A percentile compares a stretch with the other conserved stretches of the same genome.
phyloP scores from a whole-genome alignment of 2,797 vertebrate species.

The Synaphobranchus kaupii region DNA sequence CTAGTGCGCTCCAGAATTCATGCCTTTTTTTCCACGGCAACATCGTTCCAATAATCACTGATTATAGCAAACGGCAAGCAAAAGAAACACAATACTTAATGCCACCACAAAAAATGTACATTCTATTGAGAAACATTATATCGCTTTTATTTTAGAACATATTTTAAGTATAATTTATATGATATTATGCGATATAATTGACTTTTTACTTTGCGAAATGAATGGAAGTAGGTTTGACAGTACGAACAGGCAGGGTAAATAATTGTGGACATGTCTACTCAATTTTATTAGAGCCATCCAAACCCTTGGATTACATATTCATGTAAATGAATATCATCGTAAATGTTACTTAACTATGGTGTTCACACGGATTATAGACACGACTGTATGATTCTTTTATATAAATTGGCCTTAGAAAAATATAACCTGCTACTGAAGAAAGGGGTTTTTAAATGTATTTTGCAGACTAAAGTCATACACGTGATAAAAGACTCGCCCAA shows the following conservation, averaged over 20 bases:
- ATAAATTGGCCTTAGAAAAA: background rate
- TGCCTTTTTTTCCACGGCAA: constrained; percentile 13
- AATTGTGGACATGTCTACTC: constrained; percentile 18
- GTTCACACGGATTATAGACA: background rate
- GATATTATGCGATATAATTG: background rate
- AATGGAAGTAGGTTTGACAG: constrained; percentile 18
- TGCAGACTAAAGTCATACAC: background rate
- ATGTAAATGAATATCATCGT: background rate
- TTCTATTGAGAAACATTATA: background rate
- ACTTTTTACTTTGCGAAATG: background rate
- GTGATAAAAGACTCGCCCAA: constrained; percentile 8
- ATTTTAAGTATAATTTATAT: background rate
- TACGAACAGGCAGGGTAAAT: background rate
- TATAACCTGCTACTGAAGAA: background rate
- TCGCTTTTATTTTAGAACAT: background rate
- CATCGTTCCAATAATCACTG: background rate
- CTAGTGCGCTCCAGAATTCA: constrained; percentile 17
- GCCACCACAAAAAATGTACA: background rate
- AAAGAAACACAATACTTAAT: constrained; percentile 15
- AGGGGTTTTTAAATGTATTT: background rate
- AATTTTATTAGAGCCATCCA: constrained; percentile 16
- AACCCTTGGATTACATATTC: background rate
- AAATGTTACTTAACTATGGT: background rate
- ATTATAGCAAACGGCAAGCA: background rate
- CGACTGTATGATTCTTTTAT: background rate